Percentiles rank a stretch among this genome's conserved stretches.
Conservation (phyloP, 2,797 vertebrate species). For the Podargus strigoides region DNA sequence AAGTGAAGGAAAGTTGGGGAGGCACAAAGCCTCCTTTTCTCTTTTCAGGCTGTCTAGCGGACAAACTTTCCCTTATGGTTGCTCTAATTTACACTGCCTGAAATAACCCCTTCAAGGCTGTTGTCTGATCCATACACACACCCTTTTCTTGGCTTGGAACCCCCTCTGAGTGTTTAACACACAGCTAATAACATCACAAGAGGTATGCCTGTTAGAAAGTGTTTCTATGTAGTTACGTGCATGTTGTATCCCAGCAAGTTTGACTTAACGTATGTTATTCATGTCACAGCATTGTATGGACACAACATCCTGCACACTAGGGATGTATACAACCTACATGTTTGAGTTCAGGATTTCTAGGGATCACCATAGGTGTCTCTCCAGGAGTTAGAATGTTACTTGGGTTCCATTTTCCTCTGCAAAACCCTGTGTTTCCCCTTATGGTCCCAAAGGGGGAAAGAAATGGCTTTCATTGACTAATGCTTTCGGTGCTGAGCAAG, state of each 20-base stretch:
- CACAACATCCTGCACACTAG: not conserved
- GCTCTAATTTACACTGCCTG: not conserved
- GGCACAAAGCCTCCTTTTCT: not conserved
- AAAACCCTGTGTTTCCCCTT: not conserved
- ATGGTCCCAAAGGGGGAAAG: not conserved
- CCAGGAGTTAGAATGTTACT: not conserved
- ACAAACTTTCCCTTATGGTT: not conserved
- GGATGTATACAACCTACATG: not conserved
- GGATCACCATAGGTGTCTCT: not conserved
- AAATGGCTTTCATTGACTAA: not conserved
- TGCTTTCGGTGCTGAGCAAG: not conserved
- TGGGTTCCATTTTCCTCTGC: not conserved
- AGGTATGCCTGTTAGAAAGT: not conserved
- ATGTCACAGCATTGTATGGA: not conserved
- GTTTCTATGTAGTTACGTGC: not conserved
- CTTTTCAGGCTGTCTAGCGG: not conserved
- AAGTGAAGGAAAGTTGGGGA: not conserved
- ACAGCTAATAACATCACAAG: not conserved
- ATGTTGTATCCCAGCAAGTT: not conserved
- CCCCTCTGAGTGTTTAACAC: not conserved
- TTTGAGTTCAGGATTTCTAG: not conserved
- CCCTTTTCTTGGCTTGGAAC: not conserved
- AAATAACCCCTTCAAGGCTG: not conserved
- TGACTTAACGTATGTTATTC: fast-evolving
- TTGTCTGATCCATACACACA: not conserved